Evolutionary conservation across 2,113 vertebrate genomes (phyloP).

Genomic region (Psammodynastes pulverulentus): DNA sequence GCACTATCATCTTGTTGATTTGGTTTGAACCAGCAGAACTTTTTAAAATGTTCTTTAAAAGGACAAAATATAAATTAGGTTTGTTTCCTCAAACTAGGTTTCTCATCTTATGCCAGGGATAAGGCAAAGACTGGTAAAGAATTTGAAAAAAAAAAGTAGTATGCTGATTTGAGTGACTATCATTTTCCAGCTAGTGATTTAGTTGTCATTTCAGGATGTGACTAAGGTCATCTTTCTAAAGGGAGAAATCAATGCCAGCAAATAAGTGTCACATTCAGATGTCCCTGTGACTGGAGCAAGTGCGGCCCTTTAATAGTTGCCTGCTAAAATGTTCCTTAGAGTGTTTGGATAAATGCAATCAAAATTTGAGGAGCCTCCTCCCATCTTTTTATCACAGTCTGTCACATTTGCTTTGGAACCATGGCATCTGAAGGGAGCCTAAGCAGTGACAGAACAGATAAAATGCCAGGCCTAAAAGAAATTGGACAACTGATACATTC

Average conservation of each 20-base stretch:
- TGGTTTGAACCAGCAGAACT: not conserved
- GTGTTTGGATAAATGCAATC: constrained; percentile 42
- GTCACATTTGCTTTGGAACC: constrained; percentile 27
- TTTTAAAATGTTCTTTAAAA: not conserved
- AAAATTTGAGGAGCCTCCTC: constrained; percentile 50
- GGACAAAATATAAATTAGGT: not conserved
- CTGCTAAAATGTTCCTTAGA: constrained; percentile 56
- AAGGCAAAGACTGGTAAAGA: constrained; percentile 21
- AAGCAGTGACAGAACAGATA: constrained; percentile 35
- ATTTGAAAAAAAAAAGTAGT: constrained; percentile 19
- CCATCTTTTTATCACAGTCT: constrained; percentile 47
- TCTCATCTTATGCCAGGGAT: constrained; percentile 25
- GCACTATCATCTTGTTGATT: not conserved
- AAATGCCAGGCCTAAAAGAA: constrained; percentile 39
- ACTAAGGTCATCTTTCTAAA: constrained; percentile 61
- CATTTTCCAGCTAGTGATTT: constrained; percentile 52
- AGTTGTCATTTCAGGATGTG: constrained; percentile 61
- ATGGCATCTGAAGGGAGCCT: constrained; percentile 45
- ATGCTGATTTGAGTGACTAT: constrained; percentile 36
- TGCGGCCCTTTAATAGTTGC: constrained; percentile 61
- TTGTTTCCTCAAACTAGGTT: not conserved
- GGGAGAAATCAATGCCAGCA: constrained; percentile 64
- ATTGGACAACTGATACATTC: constrained; percentile 29
- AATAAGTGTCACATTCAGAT: constrained; percentile 60
- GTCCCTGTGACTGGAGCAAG: constrained; percentile 53